A percentile compares a stretch with the other conserved stretches of the same genome.
Conservation (phyloP, 2,888 invertebrate species). For the Aspidiotus rigidus region DNA sequence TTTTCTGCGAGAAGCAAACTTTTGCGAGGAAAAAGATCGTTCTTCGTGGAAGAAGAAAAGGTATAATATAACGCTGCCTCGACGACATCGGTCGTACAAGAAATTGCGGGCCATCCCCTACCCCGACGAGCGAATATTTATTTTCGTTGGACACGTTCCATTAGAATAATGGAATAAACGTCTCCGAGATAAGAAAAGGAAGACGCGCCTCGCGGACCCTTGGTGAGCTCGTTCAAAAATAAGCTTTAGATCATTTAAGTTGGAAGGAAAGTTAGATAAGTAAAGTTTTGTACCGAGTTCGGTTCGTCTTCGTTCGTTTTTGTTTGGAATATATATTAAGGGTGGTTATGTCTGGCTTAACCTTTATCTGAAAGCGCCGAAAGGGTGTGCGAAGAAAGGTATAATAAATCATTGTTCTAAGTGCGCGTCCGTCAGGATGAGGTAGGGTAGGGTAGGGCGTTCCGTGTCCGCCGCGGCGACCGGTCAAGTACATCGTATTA, state of each 20-base stretch:
- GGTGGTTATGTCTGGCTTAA: conserved; percentile 34
- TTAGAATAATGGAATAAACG: conserved; percentile 34
- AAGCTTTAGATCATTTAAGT: conserved; percentile 34
- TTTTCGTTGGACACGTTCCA: conserved; percentile 34
- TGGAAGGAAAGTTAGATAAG: conserved; percentile 34
- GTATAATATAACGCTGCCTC: too few relatives aligned
- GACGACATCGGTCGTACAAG: too few relatives aligned
- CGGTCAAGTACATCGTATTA: conserved; percentile 34
- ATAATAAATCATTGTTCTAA: conserved; percentile 37
- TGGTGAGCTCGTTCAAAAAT: conserved; percentile 34
- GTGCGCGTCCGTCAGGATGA: conserved; percentile 29
- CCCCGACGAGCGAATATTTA: conserved; percentile 12
- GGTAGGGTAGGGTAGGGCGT: conserved; percentile 16
- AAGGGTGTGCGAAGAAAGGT: conserved; percentile 31
- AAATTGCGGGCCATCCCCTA: too few relatives aligned
- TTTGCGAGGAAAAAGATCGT: too few relatives aligned
- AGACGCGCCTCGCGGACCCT: conserved; percentile 24
- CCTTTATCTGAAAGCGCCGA: conserved; percentile 29
- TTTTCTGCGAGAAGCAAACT: too few relatives aligned
- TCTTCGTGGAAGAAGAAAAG: too few relatives aligned
- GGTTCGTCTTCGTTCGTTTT: conserved; percentile 16
- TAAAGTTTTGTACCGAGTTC: conserved; percentile 29
- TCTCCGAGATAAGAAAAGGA: conserved; percentile 32
- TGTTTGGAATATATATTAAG: conserved; percentile 31
- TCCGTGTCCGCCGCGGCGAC: conserved; percentile 30